A percentile compares a stretch with the other conserved stretches of the same genome.
Conservation (phyloP, 2,888 invertebrate genomes). For the Drosophila picticornis region DNA sequence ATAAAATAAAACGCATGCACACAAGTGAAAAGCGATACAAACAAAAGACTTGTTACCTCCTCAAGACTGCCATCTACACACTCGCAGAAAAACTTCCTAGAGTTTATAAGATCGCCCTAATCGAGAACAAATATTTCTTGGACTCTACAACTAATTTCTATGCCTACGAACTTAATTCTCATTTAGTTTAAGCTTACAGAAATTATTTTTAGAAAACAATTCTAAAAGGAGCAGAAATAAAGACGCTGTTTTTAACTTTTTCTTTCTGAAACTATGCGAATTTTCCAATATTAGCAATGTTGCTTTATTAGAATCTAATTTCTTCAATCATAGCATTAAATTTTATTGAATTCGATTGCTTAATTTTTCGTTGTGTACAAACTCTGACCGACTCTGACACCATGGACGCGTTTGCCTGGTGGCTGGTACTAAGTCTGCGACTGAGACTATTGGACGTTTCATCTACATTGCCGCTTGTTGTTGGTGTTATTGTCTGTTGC, state of each 20-base stretch:
- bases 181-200: neutral
- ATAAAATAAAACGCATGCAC: slow-evolving; percentile 30
- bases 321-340: fast-evolving
- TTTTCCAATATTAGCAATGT: neutral
- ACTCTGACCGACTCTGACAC: slow-evolving; percentile 6
- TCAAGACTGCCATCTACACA: slow-evolving; percentile 22
- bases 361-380: slow-evolving; percentile 5
- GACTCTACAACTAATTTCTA: neutral
- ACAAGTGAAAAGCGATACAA: slow-evolving; percentile 73
- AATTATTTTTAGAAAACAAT: neutral
- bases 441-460: slow-evolving; percentile 32
- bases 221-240: neutral
- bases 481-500: slow-evolving; percentile 52
- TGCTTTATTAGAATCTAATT: neutral
- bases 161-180: neutral
- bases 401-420: slow-evolving; percentile 26
- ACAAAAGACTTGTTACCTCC: slow-evolving; percentile 73
- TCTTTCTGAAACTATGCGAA: neutral
- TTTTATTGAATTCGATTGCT: neutral
- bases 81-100: neutral
- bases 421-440: slow-evolving; percentile 32
- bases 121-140: neutral
- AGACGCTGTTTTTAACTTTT: neutral
- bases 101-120: neutral
- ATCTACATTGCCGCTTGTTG: slow-evolving; percentile 56